Evolutionary conservation across 2,113 vertebrate species (phyloP).

Genomic region (Macroglossus sobrinus): DNA sequence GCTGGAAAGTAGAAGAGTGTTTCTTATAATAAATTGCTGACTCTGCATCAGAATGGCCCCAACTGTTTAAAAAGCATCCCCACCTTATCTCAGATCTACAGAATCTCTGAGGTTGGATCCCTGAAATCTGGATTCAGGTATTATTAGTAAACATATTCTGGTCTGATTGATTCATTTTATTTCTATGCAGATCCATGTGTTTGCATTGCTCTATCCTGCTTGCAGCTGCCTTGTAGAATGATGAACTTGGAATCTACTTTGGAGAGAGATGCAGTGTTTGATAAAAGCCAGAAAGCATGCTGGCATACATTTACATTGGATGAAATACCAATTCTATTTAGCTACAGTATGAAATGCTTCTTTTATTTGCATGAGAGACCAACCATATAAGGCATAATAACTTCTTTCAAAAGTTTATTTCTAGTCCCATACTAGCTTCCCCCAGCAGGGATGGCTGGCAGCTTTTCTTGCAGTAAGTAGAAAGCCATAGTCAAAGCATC

Average conservation of each 20-base stretch:
- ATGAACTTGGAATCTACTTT: conserved; percentile 50
- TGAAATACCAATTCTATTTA: conserved; percentile 67
- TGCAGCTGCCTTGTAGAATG: neutral
- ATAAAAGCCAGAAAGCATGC: conserved; percentile 65
- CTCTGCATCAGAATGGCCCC: neutral
- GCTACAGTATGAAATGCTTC: conserved; percentile 66
- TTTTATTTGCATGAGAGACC: conserved; percentile 73
- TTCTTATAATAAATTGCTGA: neutral
- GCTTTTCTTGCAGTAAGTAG: conserved; percentile 64
- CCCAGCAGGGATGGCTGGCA: conserved; percentile 73
- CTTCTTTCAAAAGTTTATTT: conserved; percentile 75
- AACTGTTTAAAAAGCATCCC: neutral
- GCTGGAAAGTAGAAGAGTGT: neutral
- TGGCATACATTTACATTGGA: conserved; percentile 70
- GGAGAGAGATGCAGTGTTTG: conserved; percentile 58
- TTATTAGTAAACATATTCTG: neutral
- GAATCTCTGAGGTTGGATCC: neutral
- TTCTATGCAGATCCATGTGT: neutral
- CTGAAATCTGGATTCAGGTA: neutral
- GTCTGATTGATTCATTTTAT: conserved; percentile 14
- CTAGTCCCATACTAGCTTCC: conserved; percentile 58
- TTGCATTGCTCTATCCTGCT: neutral
- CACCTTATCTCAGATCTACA: neutral
- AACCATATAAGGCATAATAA: conserved; percentile 61
- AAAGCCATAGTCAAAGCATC: conserved; percentile 73